Conservation (phyloP, 2,888 invertebrate species). For the Branchellion lobata region DNA sequence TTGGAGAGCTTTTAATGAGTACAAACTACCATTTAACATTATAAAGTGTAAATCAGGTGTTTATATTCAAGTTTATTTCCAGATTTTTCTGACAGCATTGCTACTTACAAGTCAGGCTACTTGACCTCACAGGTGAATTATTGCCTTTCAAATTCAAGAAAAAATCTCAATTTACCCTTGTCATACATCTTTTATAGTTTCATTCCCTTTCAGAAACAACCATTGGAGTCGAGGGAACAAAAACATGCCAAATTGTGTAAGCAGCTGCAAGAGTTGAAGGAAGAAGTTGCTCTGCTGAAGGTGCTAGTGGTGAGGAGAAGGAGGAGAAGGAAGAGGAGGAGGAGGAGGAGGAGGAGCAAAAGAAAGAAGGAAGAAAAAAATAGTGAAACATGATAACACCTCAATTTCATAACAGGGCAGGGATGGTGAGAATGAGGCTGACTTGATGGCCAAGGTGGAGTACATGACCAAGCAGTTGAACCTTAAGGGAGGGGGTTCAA, state of each 20-base stretch:
- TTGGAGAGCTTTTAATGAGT: not conserved
- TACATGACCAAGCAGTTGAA: not conserved
- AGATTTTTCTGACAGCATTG: conserved; percentile 43
- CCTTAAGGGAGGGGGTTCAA: no score
- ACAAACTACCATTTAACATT: not conserved
- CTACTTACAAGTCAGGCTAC: conserved; percentile 9
- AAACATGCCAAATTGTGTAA: conserved; percentile 13
- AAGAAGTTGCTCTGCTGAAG: conserved; percentile 25
- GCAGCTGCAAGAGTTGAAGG: not conserved
- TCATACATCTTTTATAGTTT: no score
- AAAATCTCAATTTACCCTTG: no score
- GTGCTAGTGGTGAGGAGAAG: not conserved
- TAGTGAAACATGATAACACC: no score
- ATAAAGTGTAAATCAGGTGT: not conserved
- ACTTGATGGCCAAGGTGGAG: conserved; percentile 10
- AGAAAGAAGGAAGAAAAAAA: no score
- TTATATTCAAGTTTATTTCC: not conserved
- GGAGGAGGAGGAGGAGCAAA: no score
- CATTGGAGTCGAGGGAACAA: conserved; percentile 17
- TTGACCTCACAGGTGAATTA: conserved; percentile 11
- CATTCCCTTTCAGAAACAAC: no score
- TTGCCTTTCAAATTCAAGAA: no score
- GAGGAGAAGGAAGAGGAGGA: no score
- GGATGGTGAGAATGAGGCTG: not conserved
- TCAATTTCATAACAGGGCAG: not conserved